Conservation (phyloP, 2,888 invertebrate genomes). For the Leptinotarsa juncta region DNA sequence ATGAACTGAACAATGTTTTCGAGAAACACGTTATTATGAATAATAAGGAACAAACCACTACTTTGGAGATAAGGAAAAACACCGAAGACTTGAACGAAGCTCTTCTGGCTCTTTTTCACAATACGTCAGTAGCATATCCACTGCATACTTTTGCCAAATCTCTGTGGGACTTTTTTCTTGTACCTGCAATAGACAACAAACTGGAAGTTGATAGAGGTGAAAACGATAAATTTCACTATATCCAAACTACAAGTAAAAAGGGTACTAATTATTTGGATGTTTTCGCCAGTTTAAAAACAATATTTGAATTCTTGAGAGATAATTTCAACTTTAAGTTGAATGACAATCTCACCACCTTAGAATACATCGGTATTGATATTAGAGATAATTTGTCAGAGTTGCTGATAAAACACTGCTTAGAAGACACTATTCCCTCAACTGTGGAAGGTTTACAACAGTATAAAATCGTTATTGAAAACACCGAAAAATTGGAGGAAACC, state of each 20-base stretch:
- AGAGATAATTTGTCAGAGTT: constrained; percentile 72
- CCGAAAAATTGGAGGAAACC: constrained; percentile 74
- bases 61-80: constrained; percentile 61
- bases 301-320: constrained; percentile 72
- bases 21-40: constrained; percentile 64
- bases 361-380: constrained; percentile 70
- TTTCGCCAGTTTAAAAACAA: constrained; percentile 69
- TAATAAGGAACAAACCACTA: constrained; percentile 59
- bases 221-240: constrained; percentile 26
- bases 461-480: constrained; percentile 72
- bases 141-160: constrained; percentile 71
- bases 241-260: constrained; percentile 56
- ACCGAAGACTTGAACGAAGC: constrained; percentile 65
- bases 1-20: constrained; percentile 68
- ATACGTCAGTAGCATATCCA: constrained; percentile 63
- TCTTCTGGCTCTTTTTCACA: constrained; percentile 60
- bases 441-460: constrained; percentile 78
- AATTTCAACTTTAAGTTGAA: constrained; percentile 69
- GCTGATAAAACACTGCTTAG: constrained; percentile 79
- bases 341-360: constrained; percentile 67
- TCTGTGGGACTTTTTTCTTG: constrained; percentile 71
- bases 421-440: constrained; percentile 81
- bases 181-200: constrained; percentile 68
- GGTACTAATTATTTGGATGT: constrained; percentile 69
- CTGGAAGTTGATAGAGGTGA: constrained; percentile 29